Evolutionary conservation across 2,888 invertebrate genomes (phyloP).

Genomic region (Agrilus biguttatus): DNA sequence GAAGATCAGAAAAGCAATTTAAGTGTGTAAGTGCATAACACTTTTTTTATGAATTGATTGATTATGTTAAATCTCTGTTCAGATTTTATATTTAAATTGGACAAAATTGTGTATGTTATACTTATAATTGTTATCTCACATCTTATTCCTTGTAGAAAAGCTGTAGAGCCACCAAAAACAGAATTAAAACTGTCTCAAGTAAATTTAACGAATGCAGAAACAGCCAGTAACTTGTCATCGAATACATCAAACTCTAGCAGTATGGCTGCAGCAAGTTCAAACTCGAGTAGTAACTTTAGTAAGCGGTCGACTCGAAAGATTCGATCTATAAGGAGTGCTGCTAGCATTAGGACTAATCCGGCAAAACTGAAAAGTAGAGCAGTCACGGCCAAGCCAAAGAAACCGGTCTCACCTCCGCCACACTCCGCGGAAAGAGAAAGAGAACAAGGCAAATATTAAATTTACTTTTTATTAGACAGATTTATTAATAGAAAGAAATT

Average conservation of each 20-base stretch:
- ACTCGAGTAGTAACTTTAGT: conserved; percentile 11
- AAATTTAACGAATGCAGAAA: conserved; percentile 10
- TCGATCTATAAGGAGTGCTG: conserved; percentile 37
- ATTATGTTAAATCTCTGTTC: too few relatives aligned
- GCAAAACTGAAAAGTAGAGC: conserved; percentile 40
- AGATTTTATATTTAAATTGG: too few relatives aligned
- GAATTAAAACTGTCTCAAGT: conserved; percentile 7
- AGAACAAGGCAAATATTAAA: conserved; percentile 44
- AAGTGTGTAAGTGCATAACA: neutral
- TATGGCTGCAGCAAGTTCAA: conserved; percentile 10
- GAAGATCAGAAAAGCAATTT: conserved; percentile 2
- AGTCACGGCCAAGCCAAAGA: conserved; percentile 19
- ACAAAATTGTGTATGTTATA: too few relatives aligned
- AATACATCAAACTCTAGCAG: conserved; percentile 12
- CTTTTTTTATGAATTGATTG: too few relatives aligned
- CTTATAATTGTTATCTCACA: neutral
- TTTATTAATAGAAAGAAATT: neutral
- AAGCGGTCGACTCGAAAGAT: conserved; percentile 1
- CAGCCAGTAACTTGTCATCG: conserved; percentile 16
- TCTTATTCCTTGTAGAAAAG: conserved; percentile 1
- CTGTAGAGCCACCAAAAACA: neutral
- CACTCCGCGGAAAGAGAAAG: conserved; percentile 45
- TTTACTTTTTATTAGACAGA: neutral
- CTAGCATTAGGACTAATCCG: conserved; percentile 33
- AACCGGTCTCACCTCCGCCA: conserved; percentile 34